Evolutionary conservation across 2,113 vertebrate species (phyloP), one percentile per base, ranked within the genome.

Genomic region (Dasypus novemcinctus): DNA sequence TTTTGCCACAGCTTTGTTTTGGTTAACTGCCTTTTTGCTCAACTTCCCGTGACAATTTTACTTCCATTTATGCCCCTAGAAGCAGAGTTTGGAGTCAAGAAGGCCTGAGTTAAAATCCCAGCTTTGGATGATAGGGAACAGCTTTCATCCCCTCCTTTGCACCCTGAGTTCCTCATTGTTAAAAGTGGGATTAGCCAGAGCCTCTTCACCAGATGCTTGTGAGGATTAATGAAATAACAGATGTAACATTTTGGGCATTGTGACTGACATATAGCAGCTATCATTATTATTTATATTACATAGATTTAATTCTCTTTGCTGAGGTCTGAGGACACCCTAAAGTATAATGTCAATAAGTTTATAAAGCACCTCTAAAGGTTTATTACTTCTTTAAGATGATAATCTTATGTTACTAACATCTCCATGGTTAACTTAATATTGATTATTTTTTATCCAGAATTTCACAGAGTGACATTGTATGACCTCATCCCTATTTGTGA

Each of bases 401-500:
- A 54, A 78, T 49, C 33, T 66, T 85, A 72, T 21, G 21, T 83
- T 93, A 87, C 36, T 91, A 36, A 76, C 54, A 38, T 54, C 69
- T 41, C 82, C 43, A 57, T 68, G 72, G n/a, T 78, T 91, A 78
- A 79, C 57, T 72, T 94, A 49, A 68, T 86, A 82, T 38, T 84
- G 38, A 85, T 63, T 74, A 43, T 7, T 96, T 96, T 95, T 72
- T 27, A 85, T 87, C 14, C 80, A 87, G 59, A 59, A 80, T 94
- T 97, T 89, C 72, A 91, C 86, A 93, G 82, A 79, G 52, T 79
- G 82, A 83, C 78, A 49, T 87, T 72, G 57, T 49, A 71, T 81
- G 93, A 82, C 63, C 57, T 96, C 63, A 82, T 54, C 12, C 36
- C 49, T 96, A 69, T 87, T 33, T 18, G 43, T 71, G 82, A 91